phyloP scores from a whole-genome alignment of 2,797 vertebrate species.

The Chelon labrosus region DNA sequence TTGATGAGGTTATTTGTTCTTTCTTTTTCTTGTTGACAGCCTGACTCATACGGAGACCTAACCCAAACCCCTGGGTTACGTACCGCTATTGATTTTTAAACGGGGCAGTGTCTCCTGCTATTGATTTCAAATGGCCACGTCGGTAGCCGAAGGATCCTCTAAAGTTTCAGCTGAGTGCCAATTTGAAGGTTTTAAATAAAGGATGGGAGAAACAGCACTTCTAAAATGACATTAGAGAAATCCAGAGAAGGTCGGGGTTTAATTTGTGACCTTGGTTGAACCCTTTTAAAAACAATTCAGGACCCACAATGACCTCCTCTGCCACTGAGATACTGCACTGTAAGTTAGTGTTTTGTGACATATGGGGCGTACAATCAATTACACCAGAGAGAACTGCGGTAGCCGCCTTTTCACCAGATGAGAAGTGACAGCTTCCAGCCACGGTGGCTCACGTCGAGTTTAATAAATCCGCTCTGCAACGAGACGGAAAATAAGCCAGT shows the following conservation, averaged over 20 bases:
- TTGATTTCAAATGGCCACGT: slow-evolving; percentile 58
- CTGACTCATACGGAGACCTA: slow-evolving; percentile 26
- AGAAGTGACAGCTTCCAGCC: no score
- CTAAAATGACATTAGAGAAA: slow-evolving; percentile 52
- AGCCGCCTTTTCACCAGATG: no score
- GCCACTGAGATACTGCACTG: not conserved
- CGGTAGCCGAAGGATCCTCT: slow-evolving; percentile 54
- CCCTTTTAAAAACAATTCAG: not conserved
- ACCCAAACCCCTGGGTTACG: slow-evolving; percentile 49
- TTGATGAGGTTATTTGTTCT: not conserved
- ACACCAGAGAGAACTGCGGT: not conserved
- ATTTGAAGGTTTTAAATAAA: slow-evolving; percentile 65
- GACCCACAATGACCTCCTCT: not conserved
- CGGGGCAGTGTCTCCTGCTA: slow-evolving; percentile 52
- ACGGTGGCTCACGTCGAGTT: not conserved
- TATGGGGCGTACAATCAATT: not conserved
- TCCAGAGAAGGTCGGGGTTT: slow-evolving; percentile 30
- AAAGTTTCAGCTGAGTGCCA: slow-evolving; percentile 73
- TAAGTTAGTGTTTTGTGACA: not conserved
- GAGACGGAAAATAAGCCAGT: not conserved
- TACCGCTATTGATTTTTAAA: slow-evolving; percentile 66
- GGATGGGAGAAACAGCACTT: slow-evolving; percentile 28
- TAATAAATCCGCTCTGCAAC: not conserved
- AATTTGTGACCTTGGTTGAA: slow-evolving; percentile 36
- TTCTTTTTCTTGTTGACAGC: not conserved